A percentile compares a stretch with the other conserved stretches of the same genome.
Conservation (phyloP, 2,888 invertebrate species). For the Epistrophe eligans region DNA sequence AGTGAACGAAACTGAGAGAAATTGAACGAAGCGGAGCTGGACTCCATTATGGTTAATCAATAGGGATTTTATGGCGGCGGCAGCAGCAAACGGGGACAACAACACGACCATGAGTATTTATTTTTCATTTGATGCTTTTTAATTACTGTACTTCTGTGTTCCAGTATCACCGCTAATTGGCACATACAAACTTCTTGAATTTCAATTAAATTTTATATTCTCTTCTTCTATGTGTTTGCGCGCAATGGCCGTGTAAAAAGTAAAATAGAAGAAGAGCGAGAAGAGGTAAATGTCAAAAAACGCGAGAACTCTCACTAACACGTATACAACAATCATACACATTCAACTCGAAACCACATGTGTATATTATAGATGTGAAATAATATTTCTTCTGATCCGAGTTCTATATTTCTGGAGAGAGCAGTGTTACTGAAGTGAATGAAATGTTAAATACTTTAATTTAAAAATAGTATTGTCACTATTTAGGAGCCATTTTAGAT, state of each 20-base stretch:
- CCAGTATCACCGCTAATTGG: constrained; percentile 77
- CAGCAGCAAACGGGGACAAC: constrained; percentile 15
- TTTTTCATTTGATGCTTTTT: constrained; percentile 76
- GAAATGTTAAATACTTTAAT: not conserved
- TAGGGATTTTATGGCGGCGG: no score
- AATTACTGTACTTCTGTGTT: constrained; percentile 77
- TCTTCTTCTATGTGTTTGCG: constrained; percentile 62
- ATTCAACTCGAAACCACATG: not conserved
- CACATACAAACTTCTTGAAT: constrained; percentile 77
- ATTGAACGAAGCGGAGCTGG: no score
- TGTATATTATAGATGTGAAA: not conserved
- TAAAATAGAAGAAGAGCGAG: constrained; percentile 38
- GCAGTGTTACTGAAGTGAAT: constrained; percentile 6
- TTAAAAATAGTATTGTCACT: not conserved
- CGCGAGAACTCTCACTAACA: not conserved
- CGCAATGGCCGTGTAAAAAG: constrained; percentile 64
- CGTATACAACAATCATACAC: not conserved
- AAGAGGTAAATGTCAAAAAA: constrained; percentile 16
- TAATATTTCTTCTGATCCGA: not conserved
- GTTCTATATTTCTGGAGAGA: not conserved
- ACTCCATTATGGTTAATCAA: no score
- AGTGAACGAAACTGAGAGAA: no score
- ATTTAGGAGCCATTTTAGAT: no score
- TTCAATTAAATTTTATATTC: constrained; percentile 77
- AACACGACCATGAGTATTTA: constrained; percentile 72